These are phyloP conservation scores for Norana najaformis DNA, from an alignment of 2,888 invertebrate species.

Conservation along the genomic window DNA sequence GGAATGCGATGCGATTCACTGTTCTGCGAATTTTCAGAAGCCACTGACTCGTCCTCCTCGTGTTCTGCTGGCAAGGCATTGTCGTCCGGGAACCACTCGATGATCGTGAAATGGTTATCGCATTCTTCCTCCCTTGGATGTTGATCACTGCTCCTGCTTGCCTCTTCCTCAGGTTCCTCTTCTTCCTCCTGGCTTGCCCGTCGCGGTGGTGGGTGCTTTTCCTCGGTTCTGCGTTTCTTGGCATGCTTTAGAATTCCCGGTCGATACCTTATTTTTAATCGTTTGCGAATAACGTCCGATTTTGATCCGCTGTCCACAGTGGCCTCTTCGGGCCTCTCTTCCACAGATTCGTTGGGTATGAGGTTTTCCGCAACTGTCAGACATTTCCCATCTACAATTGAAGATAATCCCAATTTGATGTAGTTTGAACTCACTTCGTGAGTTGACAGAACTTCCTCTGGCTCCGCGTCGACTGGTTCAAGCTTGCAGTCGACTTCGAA, in stretches of 20 bases:
- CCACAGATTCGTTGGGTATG: background rate
- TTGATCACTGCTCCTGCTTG: too few species aligned
- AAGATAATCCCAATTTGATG: background rate
- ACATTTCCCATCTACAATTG: background rate
- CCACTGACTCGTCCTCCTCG: conserved; percentile 19
- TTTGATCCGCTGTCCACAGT: background rate
- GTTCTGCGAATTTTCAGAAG: background rate
- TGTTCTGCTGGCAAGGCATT: background rate
- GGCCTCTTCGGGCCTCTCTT: background rate
- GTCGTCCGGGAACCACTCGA: conserved; percentile 22
- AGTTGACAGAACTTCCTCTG: conserved; percentile 6
- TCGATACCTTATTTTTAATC: conserved; percentile 22
- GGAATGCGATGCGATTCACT: background rate
- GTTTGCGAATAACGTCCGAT: conserved; percentile 8
- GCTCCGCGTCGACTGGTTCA: conserved; percentile 22
- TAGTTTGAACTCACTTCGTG: background rate
- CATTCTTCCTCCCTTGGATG: background rate
- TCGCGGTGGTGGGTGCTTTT: background rate
- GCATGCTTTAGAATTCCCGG: background rate
- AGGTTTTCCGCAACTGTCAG: conserved; percentile 16
- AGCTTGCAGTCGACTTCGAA: conserved; percentile 19
- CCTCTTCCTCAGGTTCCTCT: background rate
- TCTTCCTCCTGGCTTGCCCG: background rate
- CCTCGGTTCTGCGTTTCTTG: background rate
- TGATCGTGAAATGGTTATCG: conserved; percentile 22